Evolutionary conservation across 2,113 vertebrate genomes (phyloP), one percentile per base, ranked within the genome.

Genomic region (Athene noctua): DNA sequence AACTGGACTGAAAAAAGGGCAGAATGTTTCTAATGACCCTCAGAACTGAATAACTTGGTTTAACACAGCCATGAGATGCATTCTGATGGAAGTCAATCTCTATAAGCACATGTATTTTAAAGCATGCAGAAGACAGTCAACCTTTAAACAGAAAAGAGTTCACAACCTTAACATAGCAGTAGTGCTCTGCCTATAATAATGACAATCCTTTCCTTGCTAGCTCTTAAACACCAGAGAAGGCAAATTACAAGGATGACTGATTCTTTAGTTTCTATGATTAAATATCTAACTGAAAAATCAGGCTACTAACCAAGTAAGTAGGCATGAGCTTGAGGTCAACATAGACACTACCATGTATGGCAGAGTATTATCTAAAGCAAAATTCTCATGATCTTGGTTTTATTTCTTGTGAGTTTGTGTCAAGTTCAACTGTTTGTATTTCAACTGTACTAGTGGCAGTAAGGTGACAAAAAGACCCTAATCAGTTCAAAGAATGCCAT

Each of bases 231-330:
- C 19, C n/a, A n/a, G 52, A 91, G 67, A 20, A 9, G 15, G 23
- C 2, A 5, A 87, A 59, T 74, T 84, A 88, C 62, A 87, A 44
- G 73, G 61, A 85, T 72, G 78, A 47, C 38, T 49, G 66, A 49
- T 67, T 51, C 77, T 68, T 92, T 71, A 5, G 32, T 83, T 70
- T 47, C 70, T 2, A 1, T 26, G 20, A 27, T 94, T 75, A 75
- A 89, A 29, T 40, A 67, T 22, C n/a, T 71, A 52, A 67, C 40
- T 84, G 93, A 44, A 67, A 81, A 86, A 72, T 79, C 65, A 57
- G 67, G 23, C 65, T 71, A 20, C 57, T 65, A 55, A 52, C 9
- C 51, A 74, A 79, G 58, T 32, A 59, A 61, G 52, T 19, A 10
- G 81, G 36, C n/a, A 49, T 42, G 27, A 65, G 3, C 40, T 47